Evolutionary conservation across 2,888 invertebrate genomes (phyloP).

Genomic region (Prenolepis imparis): DNA sequence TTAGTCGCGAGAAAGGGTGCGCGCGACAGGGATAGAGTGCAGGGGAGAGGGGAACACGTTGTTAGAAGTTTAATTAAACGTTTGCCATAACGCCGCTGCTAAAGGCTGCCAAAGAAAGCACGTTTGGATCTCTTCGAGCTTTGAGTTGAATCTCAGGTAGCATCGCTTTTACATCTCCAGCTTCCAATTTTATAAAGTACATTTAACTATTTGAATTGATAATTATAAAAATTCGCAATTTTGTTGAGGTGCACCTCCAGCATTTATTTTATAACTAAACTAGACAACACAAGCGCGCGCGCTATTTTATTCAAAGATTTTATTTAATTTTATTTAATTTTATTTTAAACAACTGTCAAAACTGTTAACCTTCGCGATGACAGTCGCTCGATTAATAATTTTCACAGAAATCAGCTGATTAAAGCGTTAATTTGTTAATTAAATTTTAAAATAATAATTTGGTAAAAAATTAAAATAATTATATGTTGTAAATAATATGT

Average conservation of each 20-base stretch:
- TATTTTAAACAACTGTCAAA: too few species aligned
- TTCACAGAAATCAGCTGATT: too few species aligned
- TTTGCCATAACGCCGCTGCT: conserved; percentile 69
- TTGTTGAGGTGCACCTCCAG: neutral
- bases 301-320: too few species aligned
- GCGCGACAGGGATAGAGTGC: neutral
- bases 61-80: conserved; percentile 84
- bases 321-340: too few species aligned
- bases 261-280: neutral
- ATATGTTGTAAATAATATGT: too few species aligned
- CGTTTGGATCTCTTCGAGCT: conserved; percentile 61
- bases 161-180: conserved; percentile 1
- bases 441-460: too few species aligned
- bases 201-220: neutral
- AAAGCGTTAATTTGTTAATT: too few species aligned
- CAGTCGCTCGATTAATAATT: too few species aligned
- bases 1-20: conserved; percentile 25
- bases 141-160: conserved; percentile 67
- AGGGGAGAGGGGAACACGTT: conserved; percentile 20
- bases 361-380: too few species aligned
- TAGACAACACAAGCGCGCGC: too few species aligned
- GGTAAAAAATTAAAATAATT: too few species aligned
- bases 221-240: neutral
- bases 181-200: neutral
- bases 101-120: conserved; percentile 69